Base-by-base conservation (phyloP, 2,113 vertebrate species). In the Gallinago paraguaiae region DNA sequence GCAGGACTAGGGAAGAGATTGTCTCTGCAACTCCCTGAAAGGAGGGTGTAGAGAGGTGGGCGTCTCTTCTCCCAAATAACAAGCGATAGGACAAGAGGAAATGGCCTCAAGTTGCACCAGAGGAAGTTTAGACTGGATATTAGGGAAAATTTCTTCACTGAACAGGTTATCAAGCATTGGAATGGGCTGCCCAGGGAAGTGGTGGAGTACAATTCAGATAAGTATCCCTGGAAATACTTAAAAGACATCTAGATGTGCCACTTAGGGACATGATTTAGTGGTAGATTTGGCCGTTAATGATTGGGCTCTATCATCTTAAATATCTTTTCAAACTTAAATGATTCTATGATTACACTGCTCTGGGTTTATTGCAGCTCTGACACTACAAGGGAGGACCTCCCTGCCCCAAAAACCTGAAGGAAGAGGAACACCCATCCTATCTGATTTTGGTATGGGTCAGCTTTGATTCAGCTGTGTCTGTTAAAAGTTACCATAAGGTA, bases 281-380 rank as follows among this genome's bases (percentile, higher is more conserved):
- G 22, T n/a, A 15, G n/a, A 35, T 22, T 25, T 35, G n/a, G 37
- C 27, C 19, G 17, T 13, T 41, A 28, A 64, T 30, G 61, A 27
- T 20, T 20, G 12, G 61, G 13, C 37, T 30, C 12, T 1, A 41
- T 30, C 27, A 64, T 41, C 61, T 30, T 41, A 63, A 63, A 41
- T 25, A 17, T 63, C 61, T 39, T 41, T 63, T 63, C 60, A 39
- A 63, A 63, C 17, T 39, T 63, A 63, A 28, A 41, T 28, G 61
- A 41, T 41, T 39, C 61, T 30, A 19, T 19, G 11, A 41, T 63
- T 63, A 63, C 39, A 64, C 37, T 41, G 61, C 37, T 64, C 75
- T 33, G 57, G 72, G 35, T 60, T 88, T 88, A 57, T 18, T 39
- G 79, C 79, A 80, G 79, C 53, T 90, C 60, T 84, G 69, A 68